phyloP scores from a whole-genome alignment of 2,797 vertebrate genomes.

The Tangara arthus region DNA sequence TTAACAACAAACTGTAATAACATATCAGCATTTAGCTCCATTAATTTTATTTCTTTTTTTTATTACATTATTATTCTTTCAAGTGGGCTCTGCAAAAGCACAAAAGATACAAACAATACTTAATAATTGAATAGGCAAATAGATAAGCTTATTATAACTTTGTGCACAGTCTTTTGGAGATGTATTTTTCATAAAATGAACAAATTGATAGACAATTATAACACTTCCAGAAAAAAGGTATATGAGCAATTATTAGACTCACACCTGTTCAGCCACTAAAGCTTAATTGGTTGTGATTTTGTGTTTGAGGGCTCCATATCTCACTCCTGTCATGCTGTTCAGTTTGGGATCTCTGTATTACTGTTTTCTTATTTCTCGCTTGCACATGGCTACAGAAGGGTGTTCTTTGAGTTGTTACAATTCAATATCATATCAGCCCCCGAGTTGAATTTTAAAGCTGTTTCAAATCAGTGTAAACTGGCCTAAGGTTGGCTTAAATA shows the following conservation, averaged over 20 bases:
- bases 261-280: neutral
- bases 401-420: neutral
- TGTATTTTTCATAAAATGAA: neutral
- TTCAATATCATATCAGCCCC: neutral
- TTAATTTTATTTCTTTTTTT: neutral
- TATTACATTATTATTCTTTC: neutral
- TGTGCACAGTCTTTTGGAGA: neutral
- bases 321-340: neutral
- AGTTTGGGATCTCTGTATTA: neutral
- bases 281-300: neutral
- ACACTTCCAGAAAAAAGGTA: neutral
- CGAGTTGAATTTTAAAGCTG: neutral
- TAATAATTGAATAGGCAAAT: neutral
- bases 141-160: neutral
- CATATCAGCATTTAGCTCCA: neutral
- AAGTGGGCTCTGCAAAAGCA: neutral
- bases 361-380: neutral
- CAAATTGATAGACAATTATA: neutral
- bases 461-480: neutral
- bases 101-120: neutral
- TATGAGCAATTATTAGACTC: neutral
- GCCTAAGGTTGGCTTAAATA: neutral
- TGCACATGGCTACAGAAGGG: neutral
- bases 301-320: neutral
- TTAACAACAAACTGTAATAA: slow-evolving; percentile 31